phyloP scores from a whole-genome alignment of 2,888 invertebrate species.

The Eupithecia tripunctaria region DNA sequence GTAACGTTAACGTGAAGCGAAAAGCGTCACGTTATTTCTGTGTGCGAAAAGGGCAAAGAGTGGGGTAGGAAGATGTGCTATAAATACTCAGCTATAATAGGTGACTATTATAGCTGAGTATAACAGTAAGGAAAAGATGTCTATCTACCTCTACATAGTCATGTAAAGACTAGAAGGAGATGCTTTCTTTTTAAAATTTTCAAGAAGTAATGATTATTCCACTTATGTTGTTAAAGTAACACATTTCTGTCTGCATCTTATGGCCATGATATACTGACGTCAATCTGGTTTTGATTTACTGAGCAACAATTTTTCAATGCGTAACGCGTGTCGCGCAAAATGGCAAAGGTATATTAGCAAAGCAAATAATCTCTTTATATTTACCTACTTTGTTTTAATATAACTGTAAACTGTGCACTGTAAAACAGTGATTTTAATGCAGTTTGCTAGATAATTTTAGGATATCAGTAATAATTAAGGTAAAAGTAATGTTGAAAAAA shows the following conservation, averaged over 20 bases:
- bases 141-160: neutral
- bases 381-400: too few relatives aligned
- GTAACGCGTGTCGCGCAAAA: too few relatives aligned
- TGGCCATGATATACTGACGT: neutral
- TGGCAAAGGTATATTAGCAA: too few relatives aligned
- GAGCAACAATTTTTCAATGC: too few relatives aligned
- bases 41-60: slow-evolving; percentile 30
- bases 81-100: neutral
- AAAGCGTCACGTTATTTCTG: slow-evolving; percentile 69
- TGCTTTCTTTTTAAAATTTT: too few relatives aligned
- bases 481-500: too few relatives aligned
- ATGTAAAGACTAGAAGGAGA: too few relatives aligned
- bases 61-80: neutral
- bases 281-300: too few relatives aligned
- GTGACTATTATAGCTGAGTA: neutral
- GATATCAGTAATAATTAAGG: neutral
- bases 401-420: too few relatives aligned
- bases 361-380: too few relatives aligned
- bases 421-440: neutral
- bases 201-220: neutral
- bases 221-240: neutral
- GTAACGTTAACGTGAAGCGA: slow-evolving; percentile 58
- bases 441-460: neutral
- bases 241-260: neutral
- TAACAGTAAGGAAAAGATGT: neutral